phyloP scores from a whole-genome alignment of 2,113 vertebrate genomes.

The Pontoporia blainvillei region DNA sequence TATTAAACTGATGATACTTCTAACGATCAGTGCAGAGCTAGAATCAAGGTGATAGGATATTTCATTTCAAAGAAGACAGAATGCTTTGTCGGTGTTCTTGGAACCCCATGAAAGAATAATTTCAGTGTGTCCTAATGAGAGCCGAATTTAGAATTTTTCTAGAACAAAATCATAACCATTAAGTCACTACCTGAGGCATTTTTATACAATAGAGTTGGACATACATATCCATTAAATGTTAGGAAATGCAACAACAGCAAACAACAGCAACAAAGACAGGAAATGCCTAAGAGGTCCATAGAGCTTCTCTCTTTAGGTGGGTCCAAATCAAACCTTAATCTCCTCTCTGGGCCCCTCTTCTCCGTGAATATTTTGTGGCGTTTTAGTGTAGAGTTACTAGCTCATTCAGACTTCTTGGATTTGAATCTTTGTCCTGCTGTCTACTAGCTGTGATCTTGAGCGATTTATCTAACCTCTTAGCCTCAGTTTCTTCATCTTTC shows the following conservation, averaged over 20 bases:
- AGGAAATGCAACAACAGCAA: background rate
- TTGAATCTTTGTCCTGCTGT: background rate
- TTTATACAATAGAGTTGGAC: background rate
- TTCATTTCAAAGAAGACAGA: background rate
- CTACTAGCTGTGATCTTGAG: background rate
- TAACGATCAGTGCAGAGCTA: background rate
- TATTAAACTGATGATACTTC: background rate
- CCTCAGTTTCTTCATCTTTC: background rate
- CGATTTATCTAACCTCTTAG: background rate
- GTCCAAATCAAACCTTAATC: background rate
- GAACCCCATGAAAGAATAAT: background rate
- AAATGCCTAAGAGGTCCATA: background rate
- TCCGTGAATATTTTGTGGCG: background rate
- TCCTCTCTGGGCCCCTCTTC: background rate
- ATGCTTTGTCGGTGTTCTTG: background rate
- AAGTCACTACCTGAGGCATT: background rate
- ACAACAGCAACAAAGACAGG: background rate
- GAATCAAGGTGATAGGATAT: background rate
- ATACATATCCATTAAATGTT: background rate
- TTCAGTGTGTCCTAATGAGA: background rate
- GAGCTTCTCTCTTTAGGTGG: background rate
- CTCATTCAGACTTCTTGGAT: background rate
- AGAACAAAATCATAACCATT: background rate
- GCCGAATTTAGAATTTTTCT: conserved; percentile 6
- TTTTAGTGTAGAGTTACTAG: background rate